Evolutionary conservation across 2,888 invertebrate genomes (phyloP).

Genomic region (Meteorus cinctellus): DNA sequence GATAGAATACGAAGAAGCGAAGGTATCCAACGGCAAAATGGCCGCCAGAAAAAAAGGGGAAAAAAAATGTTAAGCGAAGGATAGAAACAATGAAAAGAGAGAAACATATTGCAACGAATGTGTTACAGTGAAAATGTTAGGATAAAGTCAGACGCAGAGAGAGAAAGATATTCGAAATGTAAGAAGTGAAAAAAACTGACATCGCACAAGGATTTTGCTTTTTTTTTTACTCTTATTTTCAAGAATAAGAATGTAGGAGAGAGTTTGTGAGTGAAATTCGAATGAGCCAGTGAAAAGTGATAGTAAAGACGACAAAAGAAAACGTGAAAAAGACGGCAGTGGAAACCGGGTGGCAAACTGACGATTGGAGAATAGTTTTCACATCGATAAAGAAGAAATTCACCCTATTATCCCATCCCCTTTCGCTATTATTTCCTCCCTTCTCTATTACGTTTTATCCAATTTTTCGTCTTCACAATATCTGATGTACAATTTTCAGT

Average conservation of each 20-base stretch:
- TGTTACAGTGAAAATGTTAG: conserved; percentile 29
- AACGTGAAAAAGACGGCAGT: neutral
- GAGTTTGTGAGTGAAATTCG: conserved; percentile 27
- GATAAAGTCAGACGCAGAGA: conserved; percentile 18
- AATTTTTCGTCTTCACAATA: neutral
- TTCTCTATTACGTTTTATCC: neutral
- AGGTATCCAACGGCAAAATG: conserved; percentile 32
- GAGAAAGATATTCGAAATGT: conserved; percentile 25
- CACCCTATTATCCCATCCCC: conserved; percentile 12
- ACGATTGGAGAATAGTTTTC: conserved; percentile 61
- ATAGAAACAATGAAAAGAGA: neutral
- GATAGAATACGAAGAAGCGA: conserved; percentile 50
- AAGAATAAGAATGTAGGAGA: conserved; percentile 3
- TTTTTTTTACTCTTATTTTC: neutral
- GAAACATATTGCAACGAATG: neutral
- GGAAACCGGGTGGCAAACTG: conserved; percentile 55
- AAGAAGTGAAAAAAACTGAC: conserved; percentile 8
- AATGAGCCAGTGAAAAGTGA: conserved; percentile 32
- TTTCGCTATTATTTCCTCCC: neutral
- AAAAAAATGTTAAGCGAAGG: neutral
- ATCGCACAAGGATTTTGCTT: neutral
- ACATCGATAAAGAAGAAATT: conserved; percentile 6
- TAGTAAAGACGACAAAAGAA: conserved; percentile 37
- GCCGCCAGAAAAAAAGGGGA: conserved; percentile 49
- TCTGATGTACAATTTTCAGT: neutral